Conservation (phyloP, 2,113 vertebrate species). For the Miniopterus natalensis region DNA sequence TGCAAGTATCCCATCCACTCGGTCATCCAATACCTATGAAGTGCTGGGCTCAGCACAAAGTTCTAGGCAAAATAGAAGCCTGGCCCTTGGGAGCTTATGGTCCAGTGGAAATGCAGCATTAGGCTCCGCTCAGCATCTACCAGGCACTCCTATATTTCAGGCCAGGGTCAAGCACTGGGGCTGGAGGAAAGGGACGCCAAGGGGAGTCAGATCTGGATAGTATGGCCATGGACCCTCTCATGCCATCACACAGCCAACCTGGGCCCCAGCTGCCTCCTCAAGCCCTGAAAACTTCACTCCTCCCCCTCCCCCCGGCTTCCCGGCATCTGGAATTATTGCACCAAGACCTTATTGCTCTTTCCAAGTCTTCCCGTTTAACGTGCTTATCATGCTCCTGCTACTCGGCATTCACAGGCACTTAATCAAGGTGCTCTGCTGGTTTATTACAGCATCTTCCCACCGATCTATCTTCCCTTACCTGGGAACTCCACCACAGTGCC, state of each 20-base stretch:
- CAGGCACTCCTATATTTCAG: neutral
- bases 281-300: neutral
- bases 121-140: neutral
- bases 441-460: slow-evolving; percentile 64
- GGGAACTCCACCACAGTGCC: neutral
- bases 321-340: neutral
- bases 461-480: slow-evolving; percentile 66
- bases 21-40: neutral
- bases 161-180: neutral
- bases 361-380: slow-evolving; percentile 23
- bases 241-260: no score
- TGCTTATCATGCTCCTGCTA: neutral
- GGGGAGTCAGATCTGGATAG: neutral
- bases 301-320: neutral
- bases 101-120: neutral
- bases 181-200: neutral
- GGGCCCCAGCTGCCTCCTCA: neutral
- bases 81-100: neutral
- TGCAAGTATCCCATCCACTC: neutral
- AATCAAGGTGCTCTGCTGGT: slow-evolving; percentile 62
- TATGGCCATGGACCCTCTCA: neutral
- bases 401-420: slow-evolving; percentile 44
- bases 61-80: neutral
- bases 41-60: neutral
- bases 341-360: slow-evolving; percentile 38